A percentile compares a stretch with the other conserved stretches of the same genome.
Conservation (phyloP, 2,888 invertebrate species). For the Eupelmus urozonus region DNA sequence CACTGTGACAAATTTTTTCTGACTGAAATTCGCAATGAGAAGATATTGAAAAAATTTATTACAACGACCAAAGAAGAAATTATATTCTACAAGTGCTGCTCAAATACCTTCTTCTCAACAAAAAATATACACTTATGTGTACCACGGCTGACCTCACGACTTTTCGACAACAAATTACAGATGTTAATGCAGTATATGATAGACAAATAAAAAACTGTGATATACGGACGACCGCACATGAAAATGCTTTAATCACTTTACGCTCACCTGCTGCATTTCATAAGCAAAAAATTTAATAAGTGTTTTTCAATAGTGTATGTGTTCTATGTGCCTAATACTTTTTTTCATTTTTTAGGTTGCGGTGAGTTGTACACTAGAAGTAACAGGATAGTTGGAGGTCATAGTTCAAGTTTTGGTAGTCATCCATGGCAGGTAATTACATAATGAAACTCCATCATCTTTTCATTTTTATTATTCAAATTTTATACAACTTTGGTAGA, state of each 20-base stretch:
- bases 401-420: conserved; percentile 92
- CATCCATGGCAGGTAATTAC: conserved; percentile 92
- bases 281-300: conserved; percentile 20
- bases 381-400: conserved; percentile 94
- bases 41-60: conserved; percentile 1
- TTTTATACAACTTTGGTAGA: too few species aligned
- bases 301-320: neutral
- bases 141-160: neutral
- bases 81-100: too few species aligned
- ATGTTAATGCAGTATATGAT: too few species aligned
- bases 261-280: conserved; percentile 28
- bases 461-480: too few species aligned
- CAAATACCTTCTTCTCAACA: too few species aligned
- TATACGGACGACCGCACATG: conserved; percentile 12
- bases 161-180: too few species aligned
- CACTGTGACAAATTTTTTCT: conserved; percentile 32
- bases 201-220: conserved; percentile 2
- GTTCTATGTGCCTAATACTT: neutral
- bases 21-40: neutral
- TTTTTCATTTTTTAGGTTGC: conserved; percentile 84
- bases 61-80: neutral
- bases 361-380: conserved; percentile 92
- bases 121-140: neutral
- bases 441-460: too few species aligned
- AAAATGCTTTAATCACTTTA: conserved; percentile 34